Conservation (phyloP, 2,113 vertebrate species). For the Gobiocypris rarus region DNA sequence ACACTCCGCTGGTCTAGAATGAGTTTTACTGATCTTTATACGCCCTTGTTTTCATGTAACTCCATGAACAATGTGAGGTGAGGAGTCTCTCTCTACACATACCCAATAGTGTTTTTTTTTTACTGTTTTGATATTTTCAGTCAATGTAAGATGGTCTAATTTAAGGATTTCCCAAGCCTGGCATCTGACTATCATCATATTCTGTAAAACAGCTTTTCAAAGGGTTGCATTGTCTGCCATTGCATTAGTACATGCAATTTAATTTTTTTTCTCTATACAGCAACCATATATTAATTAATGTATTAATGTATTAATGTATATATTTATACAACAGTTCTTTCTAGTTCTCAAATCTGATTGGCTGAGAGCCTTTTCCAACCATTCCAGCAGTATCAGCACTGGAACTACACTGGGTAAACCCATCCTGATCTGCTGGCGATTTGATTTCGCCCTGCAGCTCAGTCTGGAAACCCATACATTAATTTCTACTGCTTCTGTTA, state of each 20-base stretch:
- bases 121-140: not conserved
- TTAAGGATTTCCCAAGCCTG: not conserved
- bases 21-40: conserved; percentile 4
- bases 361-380: too few relatives aligned
- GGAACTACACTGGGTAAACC: too few relatives aligned
- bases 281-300: too few relatives aligned
- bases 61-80: not conserved
- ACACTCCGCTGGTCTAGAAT: conserved; percentile 19
- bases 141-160: not conserved
- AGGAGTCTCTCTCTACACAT: not conserved
- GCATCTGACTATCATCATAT: not conserved
- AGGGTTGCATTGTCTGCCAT: not conserved
- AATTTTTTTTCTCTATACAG: too few relatives aligned
- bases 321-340: too few relatives aligned
- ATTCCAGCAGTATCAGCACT: too few relatives aligned
- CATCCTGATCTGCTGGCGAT: too few relatives aligned
- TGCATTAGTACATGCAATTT: not conserved
- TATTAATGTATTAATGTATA: too few relatives aligned
- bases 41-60: not conserved
- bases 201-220: not conserved
- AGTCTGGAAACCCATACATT: too few relatives aligned
- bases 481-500: too few relatives aligned
- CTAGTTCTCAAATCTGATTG: too few relatives aligned
- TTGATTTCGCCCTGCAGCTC: too few relatives aligned
- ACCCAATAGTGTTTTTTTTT: not conserved